Evolutionary conservation across 2,888 invertebrate species (phyloP), one percentile per base, ranked within the genome.

Genomic region (Tuberolachnus salignus): DNA sequence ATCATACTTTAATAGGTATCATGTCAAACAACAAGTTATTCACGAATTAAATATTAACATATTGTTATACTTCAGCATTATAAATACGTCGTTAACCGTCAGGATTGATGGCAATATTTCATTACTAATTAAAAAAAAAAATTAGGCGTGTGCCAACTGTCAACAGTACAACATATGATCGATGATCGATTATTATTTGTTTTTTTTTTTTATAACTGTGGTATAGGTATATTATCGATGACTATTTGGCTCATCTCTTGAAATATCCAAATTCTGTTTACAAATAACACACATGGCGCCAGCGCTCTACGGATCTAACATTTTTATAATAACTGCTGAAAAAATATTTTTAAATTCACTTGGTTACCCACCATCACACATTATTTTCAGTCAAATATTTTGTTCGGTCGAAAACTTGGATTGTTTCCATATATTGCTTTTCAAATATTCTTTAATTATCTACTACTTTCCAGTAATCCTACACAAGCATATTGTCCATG

Each of bases 361-460:
- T 10, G 13, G 34, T 64, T 49, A 61, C 61, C 61, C n/a, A 46
- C 57, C 57, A 21, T 19, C 57, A 53, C 21, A 70, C 51, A n/a
- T n/a, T 64, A 44, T 23, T 75, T 44, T 75, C 55, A 46, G 66
- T 66, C 19, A 55, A 75, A 75, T 23, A 26, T 66, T 55, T 74
- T 66, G 44, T 42, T 66, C 46, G 55, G 46, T 66, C 19, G 55
- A 55, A 44, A 19, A 55, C 42, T 75, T 75, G 74, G 74, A 75
- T 26, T 66, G 64, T 66, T 75, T 75, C 66, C 74, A 75, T 75
- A 26, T 75, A 66, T 73, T 73, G 42, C 26, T 73, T 63, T 63
- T 71, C 8, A 67, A 51, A 55, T 55, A 8, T 34, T 34, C 55
- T 42, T 70, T 70, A 55, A 16, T 44, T 55, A 34, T 6, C 34